Percentiles rank a stretch among this genome's conserved stretches.
Conservation (phyloP, 2,888 invertebrate genomes). For the Fissipunctia ypsillon region DNA sequence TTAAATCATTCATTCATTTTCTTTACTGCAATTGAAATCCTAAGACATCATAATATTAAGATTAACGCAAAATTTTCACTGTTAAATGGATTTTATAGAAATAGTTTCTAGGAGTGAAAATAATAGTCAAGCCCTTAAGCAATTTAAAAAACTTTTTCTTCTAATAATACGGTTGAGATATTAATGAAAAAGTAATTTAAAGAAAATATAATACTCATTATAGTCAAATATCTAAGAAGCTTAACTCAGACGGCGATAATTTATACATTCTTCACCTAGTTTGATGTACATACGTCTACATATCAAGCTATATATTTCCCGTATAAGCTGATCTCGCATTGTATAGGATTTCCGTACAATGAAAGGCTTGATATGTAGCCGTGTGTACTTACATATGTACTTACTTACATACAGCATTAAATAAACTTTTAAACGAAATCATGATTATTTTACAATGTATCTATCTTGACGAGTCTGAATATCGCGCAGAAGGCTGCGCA, state of each 20-base stretch:
- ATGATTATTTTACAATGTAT: not conserved
- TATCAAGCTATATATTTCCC: too few species aligned
- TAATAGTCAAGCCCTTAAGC: constrained; percentile 11
- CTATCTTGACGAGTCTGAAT: too few species aligned
- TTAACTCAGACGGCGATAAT: not conserved
- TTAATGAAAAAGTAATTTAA: constrained; percentile 28
- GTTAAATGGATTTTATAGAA: constrained; percentile 34
- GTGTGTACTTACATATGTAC: not conserved
- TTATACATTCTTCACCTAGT: not conserved
- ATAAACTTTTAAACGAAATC: not conserved
- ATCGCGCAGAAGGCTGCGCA: too few species aligned
- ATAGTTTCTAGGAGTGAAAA: constrained; percentile 21
- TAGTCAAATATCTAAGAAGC: not conserved
- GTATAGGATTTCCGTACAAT: too few species aligned
- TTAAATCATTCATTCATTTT: constrained; percentile 37
- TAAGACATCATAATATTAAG: constrained; percentile 35
- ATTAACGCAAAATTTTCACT: constrained; percentile 12
- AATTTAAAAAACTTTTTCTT: constrained; percentile 23
- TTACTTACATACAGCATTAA: not conserved
- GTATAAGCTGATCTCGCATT: too few species aligned
- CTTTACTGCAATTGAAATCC: constrained; percentile 18
- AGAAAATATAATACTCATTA: constrained; percentile 8
- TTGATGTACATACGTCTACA: not conserved
- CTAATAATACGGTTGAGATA: not conserved
- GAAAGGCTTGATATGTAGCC: too few species aligned